Base-by-base conservation (phyloP, 23 tunicate genomes). In the Trididemnum clinides region DNA sequence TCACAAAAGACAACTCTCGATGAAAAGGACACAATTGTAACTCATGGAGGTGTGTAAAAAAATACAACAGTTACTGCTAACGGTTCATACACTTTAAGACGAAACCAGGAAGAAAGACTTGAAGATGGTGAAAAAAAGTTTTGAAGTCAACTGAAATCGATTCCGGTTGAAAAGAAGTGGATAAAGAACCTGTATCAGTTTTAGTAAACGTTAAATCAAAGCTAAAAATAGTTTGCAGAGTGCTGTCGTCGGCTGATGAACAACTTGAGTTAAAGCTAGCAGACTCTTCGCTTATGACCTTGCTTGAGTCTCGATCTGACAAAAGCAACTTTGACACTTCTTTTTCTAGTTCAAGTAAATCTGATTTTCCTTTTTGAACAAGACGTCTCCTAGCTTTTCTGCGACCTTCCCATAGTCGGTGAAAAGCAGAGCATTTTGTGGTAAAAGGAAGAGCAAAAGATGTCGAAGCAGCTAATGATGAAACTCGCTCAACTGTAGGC, bases 391-490 rank as follows among this genome's bases (percentile, higher is more conserved):
- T 49, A 1, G 88, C 88, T 63, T 84, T 92, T 35, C 97, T 69
- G 15, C 97, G 71, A 25, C 97, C 97, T 64, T 88, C 90, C 97
- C 97, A 92, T 64, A 92, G 26, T 34, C 77, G 51, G 34, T 92
- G 80, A 50, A 39, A 79, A 4, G 83, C 92, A 7, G 2, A 33
- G 57, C 97, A 92, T 33, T 66, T n/a, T 5, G 90, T 22, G 0
- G 64, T 10, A 66, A 71, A 50, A 1, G 97, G 92, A 6, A 86
- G 70, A 12, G 1, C 6, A n/a, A 78, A 29, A 1, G n/a, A n/a
- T 10, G 5, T 70, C 7, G 82, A 39, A 10, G 34, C 32, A 29
- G 18, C 28, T 51, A 39, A 12, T 32, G 71, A 27, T 3, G 87
- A 39, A 23, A 82, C 12, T 7, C 71, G 50, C 28, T 2, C 19